Percentiles rank a stretch among this genome's conserved stretches.
phyloP scores from a whole-genome alignment of 2,797 vertebrate species.

The Chrosomus eos region DNA sequence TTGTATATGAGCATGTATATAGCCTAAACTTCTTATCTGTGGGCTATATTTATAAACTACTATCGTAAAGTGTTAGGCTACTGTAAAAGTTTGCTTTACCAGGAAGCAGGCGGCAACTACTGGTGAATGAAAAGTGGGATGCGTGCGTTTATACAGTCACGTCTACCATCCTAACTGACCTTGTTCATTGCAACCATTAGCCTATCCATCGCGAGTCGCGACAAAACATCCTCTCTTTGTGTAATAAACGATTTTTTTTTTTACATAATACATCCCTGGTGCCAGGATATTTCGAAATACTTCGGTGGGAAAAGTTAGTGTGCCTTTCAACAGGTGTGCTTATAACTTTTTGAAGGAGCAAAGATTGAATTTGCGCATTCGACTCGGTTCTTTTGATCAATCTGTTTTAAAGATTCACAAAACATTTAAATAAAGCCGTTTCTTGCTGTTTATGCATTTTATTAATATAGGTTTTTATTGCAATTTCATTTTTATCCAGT shows the following conservation, averaged over 20 bases:
- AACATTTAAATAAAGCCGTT: not conserved
- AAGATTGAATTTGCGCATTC: not conserved
- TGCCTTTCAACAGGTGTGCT: not conserved
- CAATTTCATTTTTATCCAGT: not conserved
- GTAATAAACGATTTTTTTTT: not conserved
- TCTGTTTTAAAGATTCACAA: not conserved
- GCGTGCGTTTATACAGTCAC: conserved; percentile 59
- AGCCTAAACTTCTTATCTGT: not conserved
- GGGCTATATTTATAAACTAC: not conserved
- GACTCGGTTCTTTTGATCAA: conserved; percentile 20
- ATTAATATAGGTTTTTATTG: not conserved
- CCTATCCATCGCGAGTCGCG: conserved; percentile 21
- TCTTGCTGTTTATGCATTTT: not conserved
- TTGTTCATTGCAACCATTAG: conserved; percentile 10
- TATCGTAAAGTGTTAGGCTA: not conserved
- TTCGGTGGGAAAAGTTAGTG: not conserved
- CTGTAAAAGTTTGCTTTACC: not conserved
- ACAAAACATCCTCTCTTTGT: conserved; percentile 19
- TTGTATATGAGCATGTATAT: not conserved
- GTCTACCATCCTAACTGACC: conserved; percentile 55
- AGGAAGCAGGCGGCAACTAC: not conserved
- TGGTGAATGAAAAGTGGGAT: not conserved
- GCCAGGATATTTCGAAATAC: not conserved
- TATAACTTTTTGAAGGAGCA: not conserved
- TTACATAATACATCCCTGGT: no score